These are phyloP conservation scores for Cettia cetti DNA, from an alignment of 2,113 vertebrate species.

Conservation along the genomic window DNA sequence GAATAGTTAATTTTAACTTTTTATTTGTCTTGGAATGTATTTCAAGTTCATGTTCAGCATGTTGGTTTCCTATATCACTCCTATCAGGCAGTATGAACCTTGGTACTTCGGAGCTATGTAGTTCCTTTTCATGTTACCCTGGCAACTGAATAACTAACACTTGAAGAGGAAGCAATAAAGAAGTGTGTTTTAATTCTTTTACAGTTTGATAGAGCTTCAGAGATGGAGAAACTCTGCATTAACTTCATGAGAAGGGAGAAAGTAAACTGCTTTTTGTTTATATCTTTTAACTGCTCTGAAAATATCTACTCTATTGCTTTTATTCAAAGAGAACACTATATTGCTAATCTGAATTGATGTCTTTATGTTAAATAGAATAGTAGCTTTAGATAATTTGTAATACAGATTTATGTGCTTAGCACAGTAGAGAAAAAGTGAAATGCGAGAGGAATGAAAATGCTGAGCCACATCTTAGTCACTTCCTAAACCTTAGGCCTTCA, in stretches of 20 bases:
- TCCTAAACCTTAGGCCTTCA: background rate
- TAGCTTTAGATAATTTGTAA: background rate
- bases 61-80: background rate
- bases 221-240: background rate
- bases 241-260: background rate
- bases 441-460: background rate
- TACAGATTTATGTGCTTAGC: background rate
- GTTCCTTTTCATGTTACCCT: slow-evolving; percentile 35
- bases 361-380: background rate
- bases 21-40: background rate
- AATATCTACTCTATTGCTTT: background rate
- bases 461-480: background rate
- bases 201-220: slow-evolving; percentile 5
- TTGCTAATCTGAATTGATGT: background rate
- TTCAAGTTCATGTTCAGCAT: background rate
- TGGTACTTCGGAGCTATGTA: background rate
- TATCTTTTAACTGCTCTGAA: background rate
- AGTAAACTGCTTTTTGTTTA: background rate
- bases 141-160: slow-evolving; percentile 50
- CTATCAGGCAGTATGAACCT: background rate
- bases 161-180: slow-evolving; percentile 41
- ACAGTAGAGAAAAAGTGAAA: background rate
- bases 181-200: slow-evolving; percentile 24
- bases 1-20: background rate
- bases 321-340: background rate